These are phyloP conservation scores for Menura novaehollandiae DNA, from an alignment of 2,113 vertebrate genomes.

Conservation along the genomic window DNA sequence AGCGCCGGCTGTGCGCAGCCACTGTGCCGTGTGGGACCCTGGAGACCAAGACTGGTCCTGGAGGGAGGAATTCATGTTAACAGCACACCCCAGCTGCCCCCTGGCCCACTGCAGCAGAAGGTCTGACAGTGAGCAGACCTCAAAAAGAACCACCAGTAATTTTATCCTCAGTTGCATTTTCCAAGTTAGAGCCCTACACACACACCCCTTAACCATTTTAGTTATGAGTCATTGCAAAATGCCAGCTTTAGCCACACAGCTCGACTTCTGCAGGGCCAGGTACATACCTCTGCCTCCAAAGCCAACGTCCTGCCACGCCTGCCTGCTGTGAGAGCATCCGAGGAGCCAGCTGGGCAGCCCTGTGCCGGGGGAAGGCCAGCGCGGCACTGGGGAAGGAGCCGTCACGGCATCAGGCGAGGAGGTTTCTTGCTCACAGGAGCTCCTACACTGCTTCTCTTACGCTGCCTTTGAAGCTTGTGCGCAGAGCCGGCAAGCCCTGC, in stretches of 20 bases:
- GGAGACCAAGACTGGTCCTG: background rate
- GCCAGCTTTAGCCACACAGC: background rate
- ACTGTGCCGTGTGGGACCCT: rapidly evolving
- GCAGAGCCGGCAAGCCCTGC: background rate
- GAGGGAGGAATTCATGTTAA: background rate
- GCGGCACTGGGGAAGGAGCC: rapidly evolving
- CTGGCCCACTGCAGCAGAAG: background rate
- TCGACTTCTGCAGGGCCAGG: background rate
- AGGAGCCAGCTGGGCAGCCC: background rate
- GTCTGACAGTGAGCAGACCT: background rate
- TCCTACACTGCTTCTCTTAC: background rate
- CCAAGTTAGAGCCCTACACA: rapidly evolving
- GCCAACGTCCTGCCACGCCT: background rate
- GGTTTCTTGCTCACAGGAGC: background rate
- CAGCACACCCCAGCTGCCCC: background rate
- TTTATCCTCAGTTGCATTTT: background rate
- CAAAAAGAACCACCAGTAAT: background rate
- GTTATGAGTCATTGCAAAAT: background rate
- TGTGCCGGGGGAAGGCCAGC: background rate
- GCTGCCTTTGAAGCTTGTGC: background rate
- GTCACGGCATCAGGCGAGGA: background rate
- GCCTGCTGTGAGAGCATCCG: background rate
- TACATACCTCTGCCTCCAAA: background rate
- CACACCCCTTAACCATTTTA: background rate
- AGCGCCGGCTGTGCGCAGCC: rapidly evolving